Evolutionary conservation across 2,113 vertebrate genomes (phyloP).

Genomic region (Origma solitaria): DNA sequence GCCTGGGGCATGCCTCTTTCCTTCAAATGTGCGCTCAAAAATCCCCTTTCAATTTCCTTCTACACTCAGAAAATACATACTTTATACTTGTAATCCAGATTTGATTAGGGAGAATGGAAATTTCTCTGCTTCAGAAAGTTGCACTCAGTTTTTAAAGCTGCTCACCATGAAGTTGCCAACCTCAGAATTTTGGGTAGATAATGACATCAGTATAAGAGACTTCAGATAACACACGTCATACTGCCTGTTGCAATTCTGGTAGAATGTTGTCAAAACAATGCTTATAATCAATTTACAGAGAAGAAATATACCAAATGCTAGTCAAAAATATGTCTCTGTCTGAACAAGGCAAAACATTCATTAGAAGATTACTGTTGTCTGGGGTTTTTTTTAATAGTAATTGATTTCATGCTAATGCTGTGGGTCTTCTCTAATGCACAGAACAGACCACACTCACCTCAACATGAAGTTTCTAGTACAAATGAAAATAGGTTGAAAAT

Average conservation of each 20-base stretch:
- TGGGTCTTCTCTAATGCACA: not conserved
- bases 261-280: not conserved
- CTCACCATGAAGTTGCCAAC: not conserved
- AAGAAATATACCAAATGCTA: not conserved
- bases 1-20: not conserved
- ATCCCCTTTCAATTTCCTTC: not conserved
- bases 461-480: not conserved
- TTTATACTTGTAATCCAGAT: not conserved
- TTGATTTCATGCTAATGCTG: not conserved
- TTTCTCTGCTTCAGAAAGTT: not conserved
- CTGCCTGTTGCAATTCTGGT: not conserved
- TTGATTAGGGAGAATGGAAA: not conserved
- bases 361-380: not conserved
- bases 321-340: not conserved
- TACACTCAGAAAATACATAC: not conserved
- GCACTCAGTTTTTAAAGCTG: not conserved
- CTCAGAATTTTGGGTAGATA: not conserved
- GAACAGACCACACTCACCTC: not conserved
- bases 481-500: not conserved
- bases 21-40: not conserved
- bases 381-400: rapidly evolving
- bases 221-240: not conserved
- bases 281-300: not conserved
- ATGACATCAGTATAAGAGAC: not conserved
- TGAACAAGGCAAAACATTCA: not conserved